These are phyloP conservation scores for Heteractis magnifica DNA, from an alignment of 92 coral and sea anemone genomes.

Conservation along the genomic window DNA sequence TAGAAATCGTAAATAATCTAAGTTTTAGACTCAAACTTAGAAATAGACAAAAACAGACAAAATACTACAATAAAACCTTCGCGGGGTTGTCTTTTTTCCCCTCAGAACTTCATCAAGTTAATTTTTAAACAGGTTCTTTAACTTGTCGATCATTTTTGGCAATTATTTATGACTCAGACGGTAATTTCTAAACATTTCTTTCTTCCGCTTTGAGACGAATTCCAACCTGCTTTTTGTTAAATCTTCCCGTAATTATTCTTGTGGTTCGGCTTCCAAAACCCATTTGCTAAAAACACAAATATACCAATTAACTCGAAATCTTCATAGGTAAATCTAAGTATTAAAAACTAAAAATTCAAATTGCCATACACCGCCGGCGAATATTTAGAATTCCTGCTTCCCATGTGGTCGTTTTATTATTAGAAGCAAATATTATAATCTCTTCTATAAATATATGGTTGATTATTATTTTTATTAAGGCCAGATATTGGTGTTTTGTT, in stretches of 20 bases:
- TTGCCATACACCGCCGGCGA: not conserved
- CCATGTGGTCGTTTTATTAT: slow-evolving; percentile 27
- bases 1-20: too few relatives aligned
- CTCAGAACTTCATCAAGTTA: not conserved
- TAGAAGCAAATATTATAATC: not conserved
- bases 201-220: too few relatives aligned
- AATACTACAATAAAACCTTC: too few relatives aligned
- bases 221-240: too few relatives aligned
- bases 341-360: not conserved
- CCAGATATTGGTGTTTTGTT: not conserved
- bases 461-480: not conserved
- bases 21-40: too few relatives aligned
- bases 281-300: not conserved
- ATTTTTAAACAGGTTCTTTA: not conserved
- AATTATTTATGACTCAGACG: not conserved
- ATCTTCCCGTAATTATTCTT: too few relatives aligned
- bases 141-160: not conserved
- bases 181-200: not conserved
- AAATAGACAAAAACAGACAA: too few relatives aligned
- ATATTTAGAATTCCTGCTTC: slow-evolving; percentile 12
- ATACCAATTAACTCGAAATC: not conserved
- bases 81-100: too few relatives aligned
- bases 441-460: not conserved
- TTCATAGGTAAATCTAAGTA: not conserved
- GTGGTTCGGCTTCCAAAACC: not conserved